Conservation (phyloP, 1,140 invertebrate species). For the Campoletis sonorensis region DNA sequence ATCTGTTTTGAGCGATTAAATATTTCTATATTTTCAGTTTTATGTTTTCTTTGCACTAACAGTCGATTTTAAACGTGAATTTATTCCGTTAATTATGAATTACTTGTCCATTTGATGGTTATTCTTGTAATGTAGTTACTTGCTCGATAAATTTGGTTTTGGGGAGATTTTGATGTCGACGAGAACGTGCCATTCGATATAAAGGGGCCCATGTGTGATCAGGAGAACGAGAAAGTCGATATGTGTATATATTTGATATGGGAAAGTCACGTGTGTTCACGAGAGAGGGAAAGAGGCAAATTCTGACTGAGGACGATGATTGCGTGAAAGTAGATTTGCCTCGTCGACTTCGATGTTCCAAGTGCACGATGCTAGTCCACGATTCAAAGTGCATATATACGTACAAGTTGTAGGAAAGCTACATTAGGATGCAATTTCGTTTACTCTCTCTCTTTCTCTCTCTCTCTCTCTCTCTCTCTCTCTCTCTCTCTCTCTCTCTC, state of each 20-base stretch:
- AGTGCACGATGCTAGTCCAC: too few species aligned
- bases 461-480: not conserved
- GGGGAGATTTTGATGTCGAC: not conserved
- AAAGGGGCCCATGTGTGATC: not conserved
- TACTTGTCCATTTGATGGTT: too few species aligned
- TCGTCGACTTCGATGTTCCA: not conserved
- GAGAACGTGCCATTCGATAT: not conserved
- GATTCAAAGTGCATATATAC: not conserved
- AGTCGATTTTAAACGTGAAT: too few species aligned
- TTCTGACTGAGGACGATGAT: not conserved
- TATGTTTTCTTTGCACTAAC: too few species aligned
- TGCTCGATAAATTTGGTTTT: not conserved
- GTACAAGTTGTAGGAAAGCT: not conserved
- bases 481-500: not conserved
- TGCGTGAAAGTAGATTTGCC: not conserved
- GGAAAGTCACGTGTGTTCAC: not conserved
- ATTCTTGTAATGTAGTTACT: too few species aligned
- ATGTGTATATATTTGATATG: not conserved
- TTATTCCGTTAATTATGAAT: too few species aligned
- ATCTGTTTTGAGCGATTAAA: too few species aligned
- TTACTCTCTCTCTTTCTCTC: too few species aligned
- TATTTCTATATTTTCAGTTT: too few species aligned
- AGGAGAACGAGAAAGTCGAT: not conserved
- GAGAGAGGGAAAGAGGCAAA: not conserved
- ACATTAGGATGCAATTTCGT: not conserved